These are phyloP conservation scores for Dryomyza anilis DNA, from an alignment of 2,888 invertebrate genomes.

Conservation along the genomic window DNA sequence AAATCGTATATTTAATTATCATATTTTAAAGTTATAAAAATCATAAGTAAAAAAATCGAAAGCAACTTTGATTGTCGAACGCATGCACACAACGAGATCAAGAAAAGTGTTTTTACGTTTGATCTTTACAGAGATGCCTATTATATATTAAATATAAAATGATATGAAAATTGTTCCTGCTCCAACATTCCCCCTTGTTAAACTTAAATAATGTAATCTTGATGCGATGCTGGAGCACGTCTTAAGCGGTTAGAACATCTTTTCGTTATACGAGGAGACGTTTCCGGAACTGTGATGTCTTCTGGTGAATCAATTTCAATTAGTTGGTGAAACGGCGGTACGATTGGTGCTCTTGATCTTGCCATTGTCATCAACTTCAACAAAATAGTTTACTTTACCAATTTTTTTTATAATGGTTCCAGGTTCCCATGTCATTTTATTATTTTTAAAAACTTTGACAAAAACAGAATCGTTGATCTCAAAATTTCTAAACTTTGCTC, in stretches of 20 bases:
- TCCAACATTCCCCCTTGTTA: not conserved
- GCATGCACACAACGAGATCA: too few relatives aligned
- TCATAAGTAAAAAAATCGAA: too few relatives aligned
- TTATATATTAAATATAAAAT: too few relatives aligned
- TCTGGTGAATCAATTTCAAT: not conserved
- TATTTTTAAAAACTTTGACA: too few relatives aligned
- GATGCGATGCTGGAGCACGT: not conserved
- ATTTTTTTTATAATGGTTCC: constrained; percentile 14
- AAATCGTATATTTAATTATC: too few relatives aligned
- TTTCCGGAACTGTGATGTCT: not conserved
- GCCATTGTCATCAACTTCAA: not conserved
- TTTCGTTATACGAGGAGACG: not conserved
- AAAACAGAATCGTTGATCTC: too few relatives aligned
- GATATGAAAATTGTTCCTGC: too few relatives aligned
- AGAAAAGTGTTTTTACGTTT: too few relatives aligned
- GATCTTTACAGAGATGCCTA: too few relatives aligned
- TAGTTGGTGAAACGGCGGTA: not conserved
- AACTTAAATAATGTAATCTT: not conserved
- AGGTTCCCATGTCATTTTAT: too few relatives aligned
- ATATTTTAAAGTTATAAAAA: too few relatives aligned
- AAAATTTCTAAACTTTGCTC: constrained; percentile 4
- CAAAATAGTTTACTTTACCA: constrained; percentile 12
- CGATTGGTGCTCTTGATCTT: not conserved
- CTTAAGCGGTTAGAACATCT: not conserved
- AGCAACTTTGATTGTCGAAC: too few relatives aligned